phyloP scores from a whole-genome alignment of 1,140 invertebrate genomes.

The Drosophila nebulosa region DNA sequence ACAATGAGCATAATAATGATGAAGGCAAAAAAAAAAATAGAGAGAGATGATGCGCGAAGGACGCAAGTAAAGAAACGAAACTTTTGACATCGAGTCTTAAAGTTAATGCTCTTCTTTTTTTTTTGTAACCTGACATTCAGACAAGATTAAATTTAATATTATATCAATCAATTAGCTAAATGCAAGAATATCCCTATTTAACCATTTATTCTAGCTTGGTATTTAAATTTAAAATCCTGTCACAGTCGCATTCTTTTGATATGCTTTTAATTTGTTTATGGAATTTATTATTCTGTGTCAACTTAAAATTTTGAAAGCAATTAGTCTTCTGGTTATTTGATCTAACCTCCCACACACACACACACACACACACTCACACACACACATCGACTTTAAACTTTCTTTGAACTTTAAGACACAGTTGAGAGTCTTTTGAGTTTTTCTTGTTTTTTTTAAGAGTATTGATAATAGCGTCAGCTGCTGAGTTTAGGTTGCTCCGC shows the following conservation, averaged over 20 bases:
- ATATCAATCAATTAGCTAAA: no score
- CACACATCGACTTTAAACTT: background rate
- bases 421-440: background rate
- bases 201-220: background rate
- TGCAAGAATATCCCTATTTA: background rate
- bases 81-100: background rate
- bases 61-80: background rate
- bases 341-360: no score
- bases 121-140: no score
- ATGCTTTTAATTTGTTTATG: no score
- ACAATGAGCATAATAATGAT: background rate
- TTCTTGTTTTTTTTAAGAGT: slow-evolving; percentile 4
- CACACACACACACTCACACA: background rate
- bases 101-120: background rate
- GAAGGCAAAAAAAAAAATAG: background rate
- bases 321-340: background rate
- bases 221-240: background rate
- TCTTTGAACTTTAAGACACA: background rate
- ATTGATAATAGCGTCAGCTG: slow-evolving; percentile 39
- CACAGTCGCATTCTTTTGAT: no score
- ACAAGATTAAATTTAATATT: no score
- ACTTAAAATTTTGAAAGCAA: background rate
- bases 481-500: slow-evolving; percentile 4
- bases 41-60: background rate
- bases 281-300: no score